Evolutionary conservation across 30 jellyfish, hydroid and myxozoan genomes (phyloP), one percentile per base, ranked within the genome.

Genomic region (Chrysaora quinquecirrha): DNA sequence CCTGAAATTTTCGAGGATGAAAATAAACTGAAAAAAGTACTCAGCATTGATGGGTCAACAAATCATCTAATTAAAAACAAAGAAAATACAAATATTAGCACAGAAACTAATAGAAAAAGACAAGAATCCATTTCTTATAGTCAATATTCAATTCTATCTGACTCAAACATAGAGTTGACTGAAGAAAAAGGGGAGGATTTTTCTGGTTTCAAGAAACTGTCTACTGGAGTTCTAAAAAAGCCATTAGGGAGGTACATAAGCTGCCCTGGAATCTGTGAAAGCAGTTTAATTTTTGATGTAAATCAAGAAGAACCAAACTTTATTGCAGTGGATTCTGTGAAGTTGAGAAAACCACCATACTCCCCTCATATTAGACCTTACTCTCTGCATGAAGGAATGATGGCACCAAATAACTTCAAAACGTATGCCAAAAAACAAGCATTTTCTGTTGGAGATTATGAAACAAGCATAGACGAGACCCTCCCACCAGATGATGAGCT

Each of bases 321-420:
- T 48, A 11, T 43, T 22, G 22, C 82, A 31, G 34, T 16, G 27
- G 68, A 52, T 20, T 10, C 68, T 3, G 25, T 52, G 12, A 4
- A 52, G 12, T 4, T 19, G 68, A 52, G 80, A 21, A 77, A 68
- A 24, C 20, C 16, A 16, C 84, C 90, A 6, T 80, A 67, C 69
- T 66, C 90, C 18, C 34, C 90, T 16, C 90, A 80, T 56, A 43
- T 29, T 18, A 47, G 90, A 67, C 90, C 90, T n/a, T 80, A 27
- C 38, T 80, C 90, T 20, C 43, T 80, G n/a, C 90, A 80, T 29
- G 90, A 80, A 30, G 60, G 83, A 11, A 80, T 24, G 0, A 18
- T 49, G 23, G 48, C 90, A 27, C 32, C 74, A 18, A 25, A 80
- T 30, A 21, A 35, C 19, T 78, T 47, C 75, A 63, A 43, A 62